These are phyloP conservation scores for Chaunax sp. DNA, from an alignment of 2,797 vertebrate genomes.

Conservation along the genomic window DNA sequence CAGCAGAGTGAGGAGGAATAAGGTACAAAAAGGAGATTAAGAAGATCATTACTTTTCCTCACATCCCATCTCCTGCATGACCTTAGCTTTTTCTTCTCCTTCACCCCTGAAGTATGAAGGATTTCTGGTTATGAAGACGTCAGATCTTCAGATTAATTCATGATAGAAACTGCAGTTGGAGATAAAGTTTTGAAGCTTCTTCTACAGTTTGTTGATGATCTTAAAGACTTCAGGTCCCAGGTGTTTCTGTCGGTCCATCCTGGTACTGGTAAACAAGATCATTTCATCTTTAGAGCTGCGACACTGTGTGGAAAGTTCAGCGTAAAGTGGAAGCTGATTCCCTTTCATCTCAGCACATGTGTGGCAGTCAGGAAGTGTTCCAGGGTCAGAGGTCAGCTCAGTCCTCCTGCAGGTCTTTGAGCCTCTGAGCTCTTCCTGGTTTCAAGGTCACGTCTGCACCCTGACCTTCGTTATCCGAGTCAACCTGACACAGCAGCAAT, in stretches of 20 bases:
- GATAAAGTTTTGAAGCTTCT: too few relatives aligned
- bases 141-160: background rate
- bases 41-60: constrained; percentile 2
- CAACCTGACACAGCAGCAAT: constrained; percentile 1
- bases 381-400: background rate
- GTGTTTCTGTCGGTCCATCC: background rate
- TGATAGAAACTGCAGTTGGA: background rate
- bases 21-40: too few relatives aligned
- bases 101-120: background rate
- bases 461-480: constrained; percentile 22
- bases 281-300: too few relatives aligned
- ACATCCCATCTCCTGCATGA: background rate
- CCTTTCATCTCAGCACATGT: constrained; percentile 19
- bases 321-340: background rate
- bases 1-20: too few relatives aligned
- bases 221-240: background rate
- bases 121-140: background rate
- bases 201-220: background rate
- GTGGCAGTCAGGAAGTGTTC: constrained; percentile 30
- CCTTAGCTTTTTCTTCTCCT: background rate
- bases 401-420: background rate
- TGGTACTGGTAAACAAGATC: too few relatives aligned
- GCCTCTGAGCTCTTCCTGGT: constrained; percentile 22
- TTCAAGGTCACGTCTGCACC: constrained; percentile 36
- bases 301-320: background rate